These are phyloP conservation scores for Athalia circularis DNA, from an alignment of 2,888 invertebrate species.

Conservation along the genomic window DNA sequence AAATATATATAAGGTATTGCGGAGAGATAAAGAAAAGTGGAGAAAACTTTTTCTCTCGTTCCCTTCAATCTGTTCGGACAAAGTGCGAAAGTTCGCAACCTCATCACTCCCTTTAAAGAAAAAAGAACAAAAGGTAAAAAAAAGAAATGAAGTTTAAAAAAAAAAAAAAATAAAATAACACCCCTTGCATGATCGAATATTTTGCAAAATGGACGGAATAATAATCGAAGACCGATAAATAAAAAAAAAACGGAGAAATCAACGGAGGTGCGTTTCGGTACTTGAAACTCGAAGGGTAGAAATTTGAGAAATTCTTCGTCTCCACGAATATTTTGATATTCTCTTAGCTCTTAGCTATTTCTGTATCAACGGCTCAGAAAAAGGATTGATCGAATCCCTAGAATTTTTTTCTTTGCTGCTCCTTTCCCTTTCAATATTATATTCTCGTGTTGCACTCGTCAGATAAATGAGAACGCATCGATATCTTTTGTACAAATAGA, in stretches of 20 bases:
- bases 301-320: no score
- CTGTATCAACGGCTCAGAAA: no score
- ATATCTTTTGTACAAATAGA: no score
- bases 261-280: no score
- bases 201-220: background rate
- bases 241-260: no score
- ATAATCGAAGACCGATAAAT: background rate
- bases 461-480: background rate
- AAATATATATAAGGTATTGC: no score
- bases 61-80: constrained; percentile 28
- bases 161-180: background rate
- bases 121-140: background rate
- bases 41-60: background rate
- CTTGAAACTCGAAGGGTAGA: no score
- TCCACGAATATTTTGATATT: no score
- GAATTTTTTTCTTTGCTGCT: background rate
- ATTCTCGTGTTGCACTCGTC: background rate
- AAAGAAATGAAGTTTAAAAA: background rate
- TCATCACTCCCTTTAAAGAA: constrained; percentile 1
- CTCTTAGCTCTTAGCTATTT: no score
- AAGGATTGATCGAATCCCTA: no score
- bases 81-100: constrained; percentile 28
- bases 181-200: background rate
- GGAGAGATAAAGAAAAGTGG: background rate
- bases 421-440: background rate